Evolutionary conservation across 2,888 invertebrate genomes (phyloP), one percentile per base, ranked within the genome.

Genomic region (Arrhopalites spinosus): DNA sequence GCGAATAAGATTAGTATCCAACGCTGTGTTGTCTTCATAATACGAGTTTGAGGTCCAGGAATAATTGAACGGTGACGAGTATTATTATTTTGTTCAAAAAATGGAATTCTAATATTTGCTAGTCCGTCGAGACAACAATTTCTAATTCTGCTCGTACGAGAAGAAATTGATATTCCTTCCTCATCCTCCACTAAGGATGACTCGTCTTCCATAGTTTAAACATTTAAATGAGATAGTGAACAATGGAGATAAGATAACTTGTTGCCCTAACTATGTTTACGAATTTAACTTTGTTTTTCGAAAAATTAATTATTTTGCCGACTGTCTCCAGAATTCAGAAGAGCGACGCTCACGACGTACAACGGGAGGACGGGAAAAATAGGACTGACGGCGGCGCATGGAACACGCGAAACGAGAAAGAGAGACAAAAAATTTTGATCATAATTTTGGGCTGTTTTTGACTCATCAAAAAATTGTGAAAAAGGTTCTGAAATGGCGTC

Each of bases 11-110:
- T 43, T 17, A 81, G 68, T 3, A 81, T 76, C 80, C 80, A 81
- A 68, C 82, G 61, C 56, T 82, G 81, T 50, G 75, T 70, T 25
- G 79, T 78, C 78, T 82, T 82, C 82, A 82, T 82, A 70, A 78
- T 81, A 75, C 76, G 20, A 1, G 73, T 50, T 27, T 73, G 73
- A 29, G 30, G n/a, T 7, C n/a, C n/a, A n/a, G n/a, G n/a, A n/a
- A n/a, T n/a, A n/a, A n/a, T n/a, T n/a, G n/a, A n/a, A n/a, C n/a
- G n/a, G n/a, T n/a, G n/a, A n/a, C n/a, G 36, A 36, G 36, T 36
- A 36, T 36, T 36, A 36, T 36, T 36, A 36, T 36, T 36, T 11
- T 11, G 5, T 36, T 36, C 36, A 36, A 36, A 36, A 11, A 36
- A 11, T n/a, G n/a, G n/a, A n/a, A n/a, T n/a, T 36, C 11, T 36